A percentile compares a stretch with the other conserved stretches of the same genome.
Evolutionary conservation across 2,888 invertebrate species (phyloP).

Genomic region (Eristalinus sepulchralis): DNA sequence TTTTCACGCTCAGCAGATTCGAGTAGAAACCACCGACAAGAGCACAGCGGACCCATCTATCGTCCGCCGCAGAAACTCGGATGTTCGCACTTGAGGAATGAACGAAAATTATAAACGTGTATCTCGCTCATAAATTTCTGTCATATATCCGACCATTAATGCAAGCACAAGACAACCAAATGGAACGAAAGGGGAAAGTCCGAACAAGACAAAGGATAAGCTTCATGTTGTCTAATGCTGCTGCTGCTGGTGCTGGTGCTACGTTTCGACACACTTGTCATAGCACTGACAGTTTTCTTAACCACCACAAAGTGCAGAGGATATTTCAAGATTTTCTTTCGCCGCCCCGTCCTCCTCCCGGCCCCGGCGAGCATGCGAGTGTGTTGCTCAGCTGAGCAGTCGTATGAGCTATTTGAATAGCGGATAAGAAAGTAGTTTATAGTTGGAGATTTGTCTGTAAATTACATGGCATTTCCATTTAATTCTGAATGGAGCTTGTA

Average conservation of each 20-base stretch:
- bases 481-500: constrained; percentile 16
- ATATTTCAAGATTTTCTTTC: constrained; percentile 34
- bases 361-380: constrained; percentile 2
- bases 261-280: constrained; percentile 54
- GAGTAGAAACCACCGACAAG: neutral
- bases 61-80: neutral
- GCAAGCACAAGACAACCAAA: constrained; percentile 10
- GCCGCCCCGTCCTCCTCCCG: too few relatives aligned
- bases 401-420: constrained; percentile 8
- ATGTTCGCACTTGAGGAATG: constrained; percentile 11
- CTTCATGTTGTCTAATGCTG: neutral
- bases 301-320: constrained; percentile 35
- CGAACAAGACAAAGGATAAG: constrained; percentile 49
- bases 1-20: too few relatives aligned
- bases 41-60: constrained; percentile 22
- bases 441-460: constrained; percentile 60
- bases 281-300: constrained; percentile 54
- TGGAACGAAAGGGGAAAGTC: constrained; percentile 13
- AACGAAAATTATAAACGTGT: constrained; percentile 24
- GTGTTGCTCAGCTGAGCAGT: neutral
- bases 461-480: constrained; percentile 62
- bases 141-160: constrained; percentile 24
- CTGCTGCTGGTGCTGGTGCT: neutral
- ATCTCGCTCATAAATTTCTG: constrained; percentile 39
- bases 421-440: constrained; percentile 52